Base-by-base conservation (phyloP, 2,888 invertebrate species). In the Cerastoderma edule region DNA sequence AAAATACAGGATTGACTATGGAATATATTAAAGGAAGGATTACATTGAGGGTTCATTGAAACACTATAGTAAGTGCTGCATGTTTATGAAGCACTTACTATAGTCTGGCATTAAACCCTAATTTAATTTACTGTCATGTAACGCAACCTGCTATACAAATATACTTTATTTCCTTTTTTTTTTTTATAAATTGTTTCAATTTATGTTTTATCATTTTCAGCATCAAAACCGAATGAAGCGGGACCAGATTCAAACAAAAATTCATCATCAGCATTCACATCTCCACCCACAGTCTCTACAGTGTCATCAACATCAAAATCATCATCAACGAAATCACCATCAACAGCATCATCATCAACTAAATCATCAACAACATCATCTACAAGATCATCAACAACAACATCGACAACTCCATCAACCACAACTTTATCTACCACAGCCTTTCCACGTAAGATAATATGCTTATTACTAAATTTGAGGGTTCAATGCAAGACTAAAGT, bases 311-410 rank as follows among this genome's bases (percentile, higher is more conserved):
- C 66, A 63, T 39, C 32, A 27, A 10, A 33, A 30, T 28, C 70
- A 30, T 35, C 70, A 44, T 24, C 66, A 22, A 28, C 57, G 1
- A 46, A 54, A n/a, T 54, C 56, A 6, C 22, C 56, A 57, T 30
- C 35, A 28, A 16, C 32, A 19, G 46, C 39, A 33, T 46, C 66
- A 57, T 35, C 65, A 24, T 35, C 56, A 19, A 57, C 32, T 22
- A 35, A 27, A 10, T 57, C 50, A 33, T 10, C 46, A 56, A 65
- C 70, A 60, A 53, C 33, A 24, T 35, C 67, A 44, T 46, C 39
- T n/a, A 57, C 68, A 56, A 28, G 67, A 63, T 6, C n/a, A 6
- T 33, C 73, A 30, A 73, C 73, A n/a, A 68, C 54, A 53, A 24
- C 66, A 1, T 32, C 53, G 16, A 33, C 56, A 22, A 30, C 54